These are phyloP conservation scores for Acanthopleura granulata DNA, from an alignment of 2,888 invertebrate genomes.

Conservation along the genomic window DNA sequence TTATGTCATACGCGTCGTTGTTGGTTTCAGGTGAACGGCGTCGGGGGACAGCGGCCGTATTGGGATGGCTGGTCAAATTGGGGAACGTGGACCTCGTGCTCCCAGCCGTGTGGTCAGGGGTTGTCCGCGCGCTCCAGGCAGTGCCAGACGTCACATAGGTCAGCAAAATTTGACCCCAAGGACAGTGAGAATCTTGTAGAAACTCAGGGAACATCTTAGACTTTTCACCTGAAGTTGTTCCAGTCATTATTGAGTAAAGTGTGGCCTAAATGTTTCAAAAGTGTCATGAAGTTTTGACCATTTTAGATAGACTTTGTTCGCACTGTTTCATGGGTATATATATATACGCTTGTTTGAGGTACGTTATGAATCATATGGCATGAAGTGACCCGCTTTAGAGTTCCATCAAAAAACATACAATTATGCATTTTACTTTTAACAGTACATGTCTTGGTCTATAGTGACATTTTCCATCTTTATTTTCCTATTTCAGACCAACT, in stretches of 20 bases:
- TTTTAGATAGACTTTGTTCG: too few relatives aligned
- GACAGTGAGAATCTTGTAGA: too few relatives aligned
- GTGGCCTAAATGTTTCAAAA: neutral
- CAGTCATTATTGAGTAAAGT: neutral
- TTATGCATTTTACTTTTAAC: too few relatives aligned
- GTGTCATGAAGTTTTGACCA: neutral
- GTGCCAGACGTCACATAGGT: slow-evolving; percentile 29
- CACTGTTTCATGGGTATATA: too few relatives aligned
- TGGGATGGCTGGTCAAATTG: slow-evolving; percentile 34
- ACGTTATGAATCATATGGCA: too few relatives aligned
- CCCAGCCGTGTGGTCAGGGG: slow-evolving; percentile 33
- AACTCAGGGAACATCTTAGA: too few relatives aligned
- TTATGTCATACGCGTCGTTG: too few relatives aligned
- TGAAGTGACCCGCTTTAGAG: too few relatives aligned
- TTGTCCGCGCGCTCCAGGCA: slow-evolving; percentile 33
- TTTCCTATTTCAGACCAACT: neutral
- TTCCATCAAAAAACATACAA: too few relatives aligned
- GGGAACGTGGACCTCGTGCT: slow-evolving; percentile 37
- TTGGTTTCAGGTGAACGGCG: too few relatives aligned
- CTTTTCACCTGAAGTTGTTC: neutral
- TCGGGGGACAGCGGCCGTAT: neutral
- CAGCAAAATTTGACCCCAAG: neutral
- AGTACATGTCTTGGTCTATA: too few relatives aligned
- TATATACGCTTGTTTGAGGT: too few relatives aligned
- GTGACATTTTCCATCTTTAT: neutral